These are phyloP conservation scores for Melieria picta DNA, from an alignment of 2,888 invertebrate genomes.

Conservation along the genomic window DNA sequence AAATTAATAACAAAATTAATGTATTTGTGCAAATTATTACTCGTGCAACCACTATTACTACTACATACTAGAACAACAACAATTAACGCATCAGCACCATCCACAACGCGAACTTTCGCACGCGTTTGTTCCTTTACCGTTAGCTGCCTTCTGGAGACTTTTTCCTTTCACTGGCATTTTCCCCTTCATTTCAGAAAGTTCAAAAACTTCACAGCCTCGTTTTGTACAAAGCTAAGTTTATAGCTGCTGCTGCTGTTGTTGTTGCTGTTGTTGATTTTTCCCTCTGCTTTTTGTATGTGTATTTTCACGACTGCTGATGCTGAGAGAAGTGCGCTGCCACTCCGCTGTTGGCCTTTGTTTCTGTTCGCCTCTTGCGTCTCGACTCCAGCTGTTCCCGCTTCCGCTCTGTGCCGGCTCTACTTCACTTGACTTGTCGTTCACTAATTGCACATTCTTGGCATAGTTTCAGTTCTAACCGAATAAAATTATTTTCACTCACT, in stretches of 20 bases:
- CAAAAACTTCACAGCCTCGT: neutral
- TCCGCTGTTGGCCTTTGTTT: neutral
- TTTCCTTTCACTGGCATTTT: too few relatives aligned
- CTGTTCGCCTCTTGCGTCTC: neutral
- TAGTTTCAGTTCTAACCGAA: slow-evolving; percentile 79
- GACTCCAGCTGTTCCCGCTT: neutral
- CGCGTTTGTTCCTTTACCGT: too few relatives aligned
- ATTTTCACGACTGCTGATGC: neutral
- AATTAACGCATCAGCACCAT: too few relatives aligned
- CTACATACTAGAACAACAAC: too few relatives aligned
- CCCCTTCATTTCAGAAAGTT: neutral
- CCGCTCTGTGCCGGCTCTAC: neutral
- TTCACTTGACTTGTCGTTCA: slow-evolving; percentile 66
- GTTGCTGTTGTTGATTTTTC: too few relatives aligned
- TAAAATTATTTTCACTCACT: slow-evolving; percentile 57
- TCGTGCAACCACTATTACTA: too few relatives aligned
- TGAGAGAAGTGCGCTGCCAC: too few relatives aligned
- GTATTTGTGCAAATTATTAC: too few relatives aligned
- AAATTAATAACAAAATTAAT: too few relatives aligned
- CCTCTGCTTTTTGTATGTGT: neutral
- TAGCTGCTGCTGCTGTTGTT: neutral
- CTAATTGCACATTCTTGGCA: slow-evolving; percentile 98
- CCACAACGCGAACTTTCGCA: too few relatives aligned
- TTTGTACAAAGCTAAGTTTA: neutral
- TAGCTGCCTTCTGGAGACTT: too few relatives aligned